A percentile compares a stretch with the other conserved stretches of the same genome.
phyloP scores from a whole-genome alignment of 2,797 vertebrate genomes.

The Labroides dimidiatus region DNA sequence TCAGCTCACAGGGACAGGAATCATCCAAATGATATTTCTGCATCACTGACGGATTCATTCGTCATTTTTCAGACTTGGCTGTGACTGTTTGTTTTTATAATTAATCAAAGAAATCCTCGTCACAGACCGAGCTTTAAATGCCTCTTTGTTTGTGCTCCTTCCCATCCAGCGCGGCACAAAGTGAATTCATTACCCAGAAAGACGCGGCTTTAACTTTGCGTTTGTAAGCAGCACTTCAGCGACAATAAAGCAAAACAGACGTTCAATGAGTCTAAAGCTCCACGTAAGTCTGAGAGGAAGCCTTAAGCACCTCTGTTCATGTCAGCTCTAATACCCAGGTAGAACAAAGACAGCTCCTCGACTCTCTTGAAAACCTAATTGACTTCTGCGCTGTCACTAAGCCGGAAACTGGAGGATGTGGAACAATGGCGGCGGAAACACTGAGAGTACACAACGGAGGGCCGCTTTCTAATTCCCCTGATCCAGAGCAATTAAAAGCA shows the following conservation, averaged over 20 bases:
- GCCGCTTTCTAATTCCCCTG: slow-evolving; percentile 80
- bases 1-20: too few relatives aligned
- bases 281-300: slow-evolving; percentile 22
- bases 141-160: not conserved
- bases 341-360: slow-evolving; percentile 71
- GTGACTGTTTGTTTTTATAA: too few relatives aligned
- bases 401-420: slow-evolving; percentile 60
- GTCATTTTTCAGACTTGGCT: too few relatives aligned
- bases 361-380: slow-evolving; percentile 76
- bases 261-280: slow-evolving; percentile 29
- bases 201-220: slow-evolving; percentile 9
- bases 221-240: slow-evolving; percentile 4
- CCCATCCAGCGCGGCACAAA: not conserved
- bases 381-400: slow-evolving; percentile 82
- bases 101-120: not conserved
- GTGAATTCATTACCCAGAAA: slow-evolving; percentile 11
- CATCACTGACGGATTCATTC: too few relatives aligned
- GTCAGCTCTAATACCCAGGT: slow-evolving; percentile 53
- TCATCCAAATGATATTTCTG: too few relatives aligned
- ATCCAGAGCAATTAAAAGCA: slow-evolving; percentile 84
- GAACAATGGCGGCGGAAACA: slow-evolving; percentile 69
- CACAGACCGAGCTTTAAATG: slow-evolving; percentile 1
- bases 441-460: slow-evolving; percentile 66
- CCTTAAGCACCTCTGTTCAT: slow-evolving; percentile 50
- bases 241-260: slow-evolving; percentile 25